These are phyloP conservation scores for Scaptomyza cyrtandrae DNA, from an alignment of 2,888 invertebrate genomes.

Conservation along the genomic window DNA sequence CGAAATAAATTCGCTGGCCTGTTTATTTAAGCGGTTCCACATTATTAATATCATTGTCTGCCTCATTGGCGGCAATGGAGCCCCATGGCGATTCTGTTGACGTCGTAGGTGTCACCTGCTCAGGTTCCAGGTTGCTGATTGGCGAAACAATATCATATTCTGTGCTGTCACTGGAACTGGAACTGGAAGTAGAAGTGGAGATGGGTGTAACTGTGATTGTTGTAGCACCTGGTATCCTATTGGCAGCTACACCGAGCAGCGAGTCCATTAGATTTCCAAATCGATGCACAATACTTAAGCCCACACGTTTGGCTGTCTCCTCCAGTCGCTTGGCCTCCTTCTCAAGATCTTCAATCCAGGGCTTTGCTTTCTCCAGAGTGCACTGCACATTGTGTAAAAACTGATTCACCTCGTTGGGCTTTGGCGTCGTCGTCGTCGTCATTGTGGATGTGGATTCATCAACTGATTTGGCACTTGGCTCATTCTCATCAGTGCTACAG, in stretches of 20 bases:
- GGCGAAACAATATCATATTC: background rate
- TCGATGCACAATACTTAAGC: constrained; percentile 70
- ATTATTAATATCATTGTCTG: constrained; percentile 35
- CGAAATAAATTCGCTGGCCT: constrained; percentile 6
- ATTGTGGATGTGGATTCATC: constrained; percentile 4
- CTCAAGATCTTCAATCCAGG: constrained; percentile 81
- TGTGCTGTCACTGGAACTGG: background rate
- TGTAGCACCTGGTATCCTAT: constrained; percentile 4
- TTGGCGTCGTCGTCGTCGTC: constrained; percentile 24
- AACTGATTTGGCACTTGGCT: constrained; percentile 10
- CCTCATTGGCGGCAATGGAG: constrained; percentile 24
- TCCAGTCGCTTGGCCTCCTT: constrained; percentile 81
- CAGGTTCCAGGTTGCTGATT: background rate
- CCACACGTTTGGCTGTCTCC: constrained; percentile 75
- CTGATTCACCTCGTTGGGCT: constrained; percentile 73
- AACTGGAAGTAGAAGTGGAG: background rate
- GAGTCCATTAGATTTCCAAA: constrained; percentile 71
- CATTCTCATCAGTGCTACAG: constrained; percentile 44
- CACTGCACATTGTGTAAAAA: constrained; percentile 79
- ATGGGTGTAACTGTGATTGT: constrained; percentile 7
- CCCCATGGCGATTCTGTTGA: constrained; percentile 26
- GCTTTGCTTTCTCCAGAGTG: constrained; percentile 80
- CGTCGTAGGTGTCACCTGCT: constrained; percentile 20
- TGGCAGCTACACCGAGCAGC: constrained; percentile 37
- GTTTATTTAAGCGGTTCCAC: constrained; percentile 31